Evolutionary conservation across 2,888 invertebrate genomes (phyloP), one percentile per base, ranked within the genome.

Genomic region (Chymomyza caudatula): DNA sequence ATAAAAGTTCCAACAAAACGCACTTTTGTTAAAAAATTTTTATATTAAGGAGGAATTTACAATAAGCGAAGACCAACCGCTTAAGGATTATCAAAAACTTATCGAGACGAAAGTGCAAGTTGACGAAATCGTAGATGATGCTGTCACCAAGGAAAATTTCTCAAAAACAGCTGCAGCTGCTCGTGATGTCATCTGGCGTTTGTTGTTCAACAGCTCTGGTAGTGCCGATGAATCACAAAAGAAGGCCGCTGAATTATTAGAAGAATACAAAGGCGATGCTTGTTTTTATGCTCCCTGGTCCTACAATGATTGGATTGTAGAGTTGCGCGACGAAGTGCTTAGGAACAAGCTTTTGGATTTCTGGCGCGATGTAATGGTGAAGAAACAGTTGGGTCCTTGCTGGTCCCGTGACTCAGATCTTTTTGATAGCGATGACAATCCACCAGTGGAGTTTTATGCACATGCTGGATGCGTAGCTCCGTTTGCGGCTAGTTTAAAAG

Each of bases 261-360:
- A 72, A 2, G 80, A 76, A 29, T 78, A 87, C 60, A 88, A 85
- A 42, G 93, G 93, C 2, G 87, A 90, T 65, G 89, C 90, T 1
- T 78, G 87, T 61, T 87, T 84, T 54, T 79, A 78, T 58, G 77
- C 73, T 3, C 88, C 90, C 0, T 85, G 74, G 73, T 65, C 74
- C 3, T 88, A 88, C 60, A 88, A 88, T 29, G 82, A 86, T 15
- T 88, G 89, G 89, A 86, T 88, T 17, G 65, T 77, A 0, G 72
- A 63, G 8, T 55, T 88, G 15, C 86, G 86, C n/a, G 72, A 79
- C 15, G 82, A 81, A 29, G 58, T 88, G 3, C 51, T 88, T 2
- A 69, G 73, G 44, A 63, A 73, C 0, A 59, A 85, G 13, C 67
- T 83, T n/a, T 22, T 83, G 4, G 77, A 83, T 17, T 84, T 89